phyloP scores from a whole-genome alignment of 1,140 invertebrate species.

The Macrosteles quadrilineatus region DNA sequence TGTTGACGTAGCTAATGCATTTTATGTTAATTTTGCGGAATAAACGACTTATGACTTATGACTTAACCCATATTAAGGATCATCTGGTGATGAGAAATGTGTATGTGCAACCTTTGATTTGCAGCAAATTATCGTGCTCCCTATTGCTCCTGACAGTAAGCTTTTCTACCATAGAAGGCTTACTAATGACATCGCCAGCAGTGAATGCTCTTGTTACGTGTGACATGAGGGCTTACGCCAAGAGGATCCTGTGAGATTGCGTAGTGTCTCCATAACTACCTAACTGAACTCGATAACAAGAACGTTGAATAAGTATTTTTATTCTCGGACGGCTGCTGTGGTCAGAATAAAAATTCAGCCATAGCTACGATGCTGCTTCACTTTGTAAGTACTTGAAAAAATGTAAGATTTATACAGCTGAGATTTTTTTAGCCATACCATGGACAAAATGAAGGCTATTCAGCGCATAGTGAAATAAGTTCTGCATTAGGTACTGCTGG shows the following conservation, averaged over 20 bases:
- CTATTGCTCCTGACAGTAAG: too few relatives aligned
- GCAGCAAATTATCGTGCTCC: constrained; percentile 8
- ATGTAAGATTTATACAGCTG: background rate
- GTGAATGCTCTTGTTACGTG: constrained; percentile 5
- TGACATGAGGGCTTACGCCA: constrained; percentile 10
- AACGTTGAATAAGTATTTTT: background rate
- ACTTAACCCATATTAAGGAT: background rate
- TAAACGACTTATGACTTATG: too few relatives aligned
- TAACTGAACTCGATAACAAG: background rate
- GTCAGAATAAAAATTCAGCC: constrained; percentile 18
- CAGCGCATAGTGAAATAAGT: background rate
- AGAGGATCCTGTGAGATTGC: constrained; percentile 6
- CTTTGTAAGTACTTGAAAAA: background rate
- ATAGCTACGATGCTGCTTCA: background rate
- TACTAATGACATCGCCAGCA: background rate
- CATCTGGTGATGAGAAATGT: background rate
- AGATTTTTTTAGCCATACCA: constrained; percentile 22
- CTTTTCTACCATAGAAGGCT: constrained; percentile 21
- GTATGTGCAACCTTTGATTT: constrained; percentile 16
- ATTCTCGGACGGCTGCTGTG: constrained; percentile 13
- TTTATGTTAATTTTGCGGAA: too few relatives aligned
- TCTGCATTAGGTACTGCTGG: constrained; percentile 7
- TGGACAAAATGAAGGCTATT: constrained; percentile 12
- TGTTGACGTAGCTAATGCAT: too few relatives aligned
- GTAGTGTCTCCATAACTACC: background rate